Base-by-base conservation (phyloP, 2,113 vertebrate genomes). In the Steatornis caripensis region DNA sequence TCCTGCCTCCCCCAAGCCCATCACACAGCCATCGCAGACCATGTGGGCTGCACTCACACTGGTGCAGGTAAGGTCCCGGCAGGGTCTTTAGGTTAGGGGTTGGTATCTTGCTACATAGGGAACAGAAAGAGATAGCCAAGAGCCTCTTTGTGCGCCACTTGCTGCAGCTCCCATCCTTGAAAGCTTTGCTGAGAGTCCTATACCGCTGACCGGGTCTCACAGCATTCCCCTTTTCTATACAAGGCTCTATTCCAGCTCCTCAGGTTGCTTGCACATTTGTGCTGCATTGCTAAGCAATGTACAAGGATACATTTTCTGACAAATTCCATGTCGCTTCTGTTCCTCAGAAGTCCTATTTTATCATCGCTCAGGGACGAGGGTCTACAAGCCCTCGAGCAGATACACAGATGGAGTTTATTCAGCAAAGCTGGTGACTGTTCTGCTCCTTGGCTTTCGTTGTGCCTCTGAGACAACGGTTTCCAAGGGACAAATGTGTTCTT, bases 11-110 rank as follows among this genome's bases (percentile, higher is more conserved):
- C 57, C 14, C 41, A 89, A 43, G 36, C 20, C 49, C 30, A 53
- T 5, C n/a, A 4, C 2, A 30, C 10, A 30, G 26, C 36, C 66
- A 51, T 21, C 0, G 0, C 48, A 49, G 49, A 87, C 77, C 60
- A 27, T 16, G 6, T 1, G 1, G 69, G 21, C 22, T 62, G n/a
- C n/a, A 21, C 37, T 45, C 0, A 3, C 30, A 34, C 34, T 39
- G 48, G 7, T 71, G 57, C 13, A 13, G 22, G 24, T 51, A 14
- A 65, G 41, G 34, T 34, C 20, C 37, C 2, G 0, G 26, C 1
- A 0, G 24, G 29, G 12, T 75, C 8, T 70, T 29, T 4, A 6
- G 11, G 21, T 14, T 49, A 32, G 15, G 22, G 72, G 41, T 2
- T 57, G 72, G 32, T 29, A 75, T 39, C 66, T 72, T 65, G 17